phyloP scores from a whole-genome alignment of 2,888 invertebrate species.

The Scaptomyza tumidula region DNA sequence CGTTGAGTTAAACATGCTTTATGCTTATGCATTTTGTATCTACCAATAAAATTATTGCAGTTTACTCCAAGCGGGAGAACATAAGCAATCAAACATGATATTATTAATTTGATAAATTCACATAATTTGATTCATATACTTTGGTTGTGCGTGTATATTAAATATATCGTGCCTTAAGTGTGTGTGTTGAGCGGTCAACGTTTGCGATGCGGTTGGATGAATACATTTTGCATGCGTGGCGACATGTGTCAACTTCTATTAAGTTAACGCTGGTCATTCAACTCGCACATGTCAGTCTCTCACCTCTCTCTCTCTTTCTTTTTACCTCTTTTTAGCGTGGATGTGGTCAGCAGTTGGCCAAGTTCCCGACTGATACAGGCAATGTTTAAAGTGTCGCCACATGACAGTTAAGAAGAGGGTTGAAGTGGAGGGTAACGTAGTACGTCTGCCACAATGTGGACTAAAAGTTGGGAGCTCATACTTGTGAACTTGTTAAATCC shows the following conservation, averaged over 20 bases:
- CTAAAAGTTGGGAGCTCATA: slow-evolving; percentile 18
- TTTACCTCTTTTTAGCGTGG: slow-evolving; percentile 1
- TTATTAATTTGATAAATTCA: too few species aligned
- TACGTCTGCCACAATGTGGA: slow-evolving; percentile 32
- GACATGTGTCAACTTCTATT: slow-evolving; percentile 81
- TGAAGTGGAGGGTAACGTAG: background rate
- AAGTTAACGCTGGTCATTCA: slow-evolving; percentile 79
- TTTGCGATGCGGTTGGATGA: slow-evolving; percentile 69
- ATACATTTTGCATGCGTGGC: slow-evolving; percentile 81
- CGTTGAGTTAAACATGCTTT: too few species aligned
- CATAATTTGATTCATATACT: too few species aligned
- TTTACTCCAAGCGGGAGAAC: too few species aligned
- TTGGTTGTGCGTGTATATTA: background rate
- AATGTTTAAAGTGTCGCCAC: slow-evolving; percentile 43
- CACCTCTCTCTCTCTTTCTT: background rate
- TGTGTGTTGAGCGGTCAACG: slow-evolving; percentile 34
- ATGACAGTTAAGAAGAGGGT: slow-evolving; percentile 1
- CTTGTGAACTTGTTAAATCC: background rate
- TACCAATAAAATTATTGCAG: too few species aligned
- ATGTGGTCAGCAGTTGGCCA: slow-evolving; percentile 65
- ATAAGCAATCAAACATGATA: too few species aligned
- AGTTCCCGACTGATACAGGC: slow-evolving; percentile 33
- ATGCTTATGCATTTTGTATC: too few species aligned
- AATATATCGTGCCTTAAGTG: background rate
- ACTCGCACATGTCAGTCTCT: slow-evolving; percentile 43